Conservation (phyloP, 1,140 invertebrate genomes). For the Acromyrmex heyeri region DNA sequence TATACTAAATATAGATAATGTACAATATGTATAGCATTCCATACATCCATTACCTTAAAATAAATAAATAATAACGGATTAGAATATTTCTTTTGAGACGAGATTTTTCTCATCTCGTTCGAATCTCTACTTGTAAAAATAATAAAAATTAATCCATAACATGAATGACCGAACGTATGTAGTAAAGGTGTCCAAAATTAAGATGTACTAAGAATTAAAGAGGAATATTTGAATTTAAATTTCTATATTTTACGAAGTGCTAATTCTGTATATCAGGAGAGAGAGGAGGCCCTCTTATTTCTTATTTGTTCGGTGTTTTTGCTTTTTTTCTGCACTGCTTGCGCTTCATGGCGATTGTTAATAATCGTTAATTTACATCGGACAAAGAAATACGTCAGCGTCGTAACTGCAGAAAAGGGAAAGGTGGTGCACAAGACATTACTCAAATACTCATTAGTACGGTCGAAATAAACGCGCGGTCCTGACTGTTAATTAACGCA, state of each 20-base stretch:
- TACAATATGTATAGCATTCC: no score
- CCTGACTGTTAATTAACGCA: constrained; percentile 83
- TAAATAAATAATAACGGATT: no score
- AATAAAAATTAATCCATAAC: no score
- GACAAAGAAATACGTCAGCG: constrained; percentile 75
- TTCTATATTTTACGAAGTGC: background rate
- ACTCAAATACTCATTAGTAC: constrained; percentile 84
- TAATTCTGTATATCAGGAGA: background rate
- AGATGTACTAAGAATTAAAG: background rate
- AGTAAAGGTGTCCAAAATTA: no score
- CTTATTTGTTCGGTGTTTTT: background rate
- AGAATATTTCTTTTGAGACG: no score
- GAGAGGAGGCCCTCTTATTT: background rate
- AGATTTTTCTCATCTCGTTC: no score
- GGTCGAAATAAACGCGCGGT: constrained; percentile 81
- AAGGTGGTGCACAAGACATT: constrained; percentile 78
- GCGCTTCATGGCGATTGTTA: constrained; percentile 45
- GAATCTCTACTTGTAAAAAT: no score
- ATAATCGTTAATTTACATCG: constrained; percentile 83
- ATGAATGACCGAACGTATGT: no score
- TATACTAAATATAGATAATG: no score
- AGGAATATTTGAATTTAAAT: background rate
- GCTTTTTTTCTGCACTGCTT: constrained; percentile 30
- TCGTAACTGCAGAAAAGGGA: constrained; percentile 49
- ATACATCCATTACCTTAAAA: no score